Conservation (phyloP, 2,888 invertebrate genomes). For the Parnassius mnemosyne region DNA sequence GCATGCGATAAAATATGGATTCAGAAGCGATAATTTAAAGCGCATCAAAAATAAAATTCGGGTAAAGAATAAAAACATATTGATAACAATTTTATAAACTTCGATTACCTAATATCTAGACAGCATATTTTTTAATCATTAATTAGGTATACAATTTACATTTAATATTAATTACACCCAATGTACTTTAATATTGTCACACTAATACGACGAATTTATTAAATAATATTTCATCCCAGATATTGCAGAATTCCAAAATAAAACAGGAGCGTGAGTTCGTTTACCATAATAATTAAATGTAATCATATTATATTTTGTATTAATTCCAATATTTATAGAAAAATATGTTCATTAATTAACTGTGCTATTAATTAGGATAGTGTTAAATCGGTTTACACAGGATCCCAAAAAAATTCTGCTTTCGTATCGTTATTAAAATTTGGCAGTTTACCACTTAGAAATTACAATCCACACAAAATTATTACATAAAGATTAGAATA, state of each 20-base stretch:
- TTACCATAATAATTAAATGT: constrained; percentile 36
- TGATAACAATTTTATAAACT: constrained; percentile 1
- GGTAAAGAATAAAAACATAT: background rate
- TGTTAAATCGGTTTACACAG: constrained; percentile 36
- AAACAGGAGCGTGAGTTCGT: constrained; percentile 54
- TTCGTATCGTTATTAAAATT: too few relatives aligned
- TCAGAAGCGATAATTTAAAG: background rate
- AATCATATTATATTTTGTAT: constrained; percentile 36
- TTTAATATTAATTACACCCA: constrained; percentile 47
- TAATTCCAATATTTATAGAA: constrained; percentile 66
- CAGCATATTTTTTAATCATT: constrained; percentile 50
- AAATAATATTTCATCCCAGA: constrained; percentile 68
- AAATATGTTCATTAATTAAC: constrained; percentile 59
- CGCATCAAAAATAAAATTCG: background rate
- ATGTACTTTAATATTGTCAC: constrained; percentile 70
- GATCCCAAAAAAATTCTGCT: constrained; percentile 3
- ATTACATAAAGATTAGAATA: too few relatives aligned
- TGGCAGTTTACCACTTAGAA: too few relatives aligned
- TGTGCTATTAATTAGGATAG: constrained; percentile 39
- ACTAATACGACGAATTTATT: constrained; percentile 61
- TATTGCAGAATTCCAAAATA: constrained; percentile 59
- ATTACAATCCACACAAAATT: too few relatives aligned
- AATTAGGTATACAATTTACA: constrained; percentile 57
- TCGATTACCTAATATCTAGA: constrained; percentile 52
- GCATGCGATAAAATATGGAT: too few relatives aligned